Base-by-base conservation (phyloP, 2,113 vertebrate genomes). In the Corythaixoides concolor region DNA sequence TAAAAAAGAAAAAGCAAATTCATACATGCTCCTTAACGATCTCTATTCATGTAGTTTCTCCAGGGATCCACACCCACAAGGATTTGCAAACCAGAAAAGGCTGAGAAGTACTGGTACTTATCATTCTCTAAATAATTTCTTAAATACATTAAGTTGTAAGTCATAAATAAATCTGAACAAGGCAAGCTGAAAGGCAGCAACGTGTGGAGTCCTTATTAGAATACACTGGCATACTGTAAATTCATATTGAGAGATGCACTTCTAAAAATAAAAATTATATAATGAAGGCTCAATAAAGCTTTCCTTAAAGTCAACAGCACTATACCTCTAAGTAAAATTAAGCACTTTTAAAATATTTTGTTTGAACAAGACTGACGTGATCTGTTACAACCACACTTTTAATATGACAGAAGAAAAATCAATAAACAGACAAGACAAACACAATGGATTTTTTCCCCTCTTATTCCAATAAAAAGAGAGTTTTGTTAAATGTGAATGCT, bases 261-360 rank as follows among this genome's bases (percentile, higher is more conserved):
- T 95, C 64, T 86, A 88, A 93, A 96, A 95, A 85, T 77, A 84
- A 88, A 88, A 90, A 81, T 63, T 83, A 73, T 45, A 70, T 74
- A 76, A 93, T 81, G 58, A 89, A 39, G 18, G 14, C 33, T 86
- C 69, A 89, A 45, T 52, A 92, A 84, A 86, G 68, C 49, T 89
- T 86, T 39, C 49, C 53, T 92, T 90, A 56, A 81, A 95, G 73
- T 76, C 76, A 94, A 85, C 63, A 86, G 21, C 24, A 56, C 15
- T 72, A 52, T 62, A 70, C 30, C 27, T 35, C 33, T 58, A 66
- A 77, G 59, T 91, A 91, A 93, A 88, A 94, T 76, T 63, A 91
- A 89, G 43, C 30, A 49, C 35, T 72, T 85, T 27, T 58, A 0
- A 88, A 90, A 80, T 74, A 95, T 17, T 90, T 93, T 95, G 67